A percentile compares a stretch with the other conserved stretches of the same genome.
Conservation (phyloP, 2,888 invertebrate genomes). For the Chymomyza fuscimana region DNA sequence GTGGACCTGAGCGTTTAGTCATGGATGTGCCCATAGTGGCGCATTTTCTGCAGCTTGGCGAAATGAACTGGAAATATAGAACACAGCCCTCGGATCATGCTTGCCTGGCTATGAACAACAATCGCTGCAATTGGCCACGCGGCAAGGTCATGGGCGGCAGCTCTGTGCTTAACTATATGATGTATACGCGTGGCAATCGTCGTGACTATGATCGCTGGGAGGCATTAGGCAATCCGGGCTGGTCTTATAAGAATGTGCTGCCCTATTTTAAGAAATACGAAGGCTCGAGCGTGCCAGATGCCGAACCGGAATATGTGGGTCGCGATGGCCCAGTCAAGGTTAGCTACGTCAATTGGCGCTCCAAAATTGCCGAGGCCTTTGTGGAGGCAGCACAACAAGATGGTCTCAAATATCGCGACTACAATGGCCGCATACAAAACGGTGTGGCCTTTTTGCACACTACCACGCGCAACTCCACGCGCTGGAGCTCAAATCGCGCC, state of each 20-base stretch:
- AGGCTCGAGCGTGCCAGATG: conserved; percentile 83
- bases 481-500: conserved; percentile 83
- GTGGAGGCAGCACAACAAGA: conserved; percentile 83
- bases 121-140: conserved; percentile 88
- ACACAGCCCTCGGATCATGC: conserved; percentile 87
- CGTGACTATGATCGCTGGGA: conserved; percentile 90
- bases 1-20: conserved; percentile 84
- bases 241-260: conserved; percentile 86
- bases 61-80: conserved; percentile 90
- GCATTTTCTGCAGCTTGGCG: conserved; percentile 85
- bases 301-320: conserved; percentile 80
- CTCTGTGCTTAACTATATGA: conserved; percentile 90
- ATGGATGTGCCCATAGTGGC: conserved; percentile 89
- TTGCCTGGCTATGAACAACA: conserved; percentile 87
- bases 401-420: conserved; percentile 84
- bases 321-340: conserved; percentile 82
- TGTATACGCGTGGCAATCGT: conserved; percentile 86
- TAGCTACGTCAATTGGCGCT: conserved; percentile 82
- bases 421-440: conserved; percentile 83
- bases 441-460: conserved; percentile 85
- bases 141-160: conserved; percentile 92
- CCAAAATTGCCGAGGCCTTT: conserved; percentile 83
- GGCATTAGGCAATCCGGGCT: conserved; percentile 85
- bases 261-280: conserved; percentile 90
- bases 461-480: conserved; percentile 82